Evolutionary conservation across 2,113 vertebrate species (phyloP).

Genomic region (Galemys pyrenaicus): DNA sequence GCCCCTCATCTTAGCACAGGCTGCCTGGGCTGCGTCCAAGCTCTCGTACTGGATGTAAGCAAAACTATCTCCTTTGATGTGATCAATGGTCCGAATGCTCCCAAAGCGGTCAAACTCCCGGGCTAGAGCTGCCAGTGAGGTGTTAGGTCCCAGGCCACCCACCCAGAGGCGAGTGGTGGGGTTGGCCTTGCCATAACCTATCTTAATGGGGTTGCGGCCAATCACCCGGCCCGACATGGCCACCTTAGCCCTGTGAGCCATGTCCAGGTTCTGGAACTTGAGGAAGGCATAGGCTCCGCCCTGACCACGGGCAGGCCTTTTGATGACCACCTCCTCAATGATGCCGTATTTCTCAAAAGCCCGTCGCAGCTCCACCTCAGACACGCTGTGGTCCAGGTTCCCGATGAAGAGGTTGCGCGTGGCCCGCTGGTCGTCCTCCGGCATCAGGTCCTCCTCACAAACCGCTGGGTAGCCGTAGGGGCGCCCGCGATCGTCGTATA

Average conservation of each 20-base stretch:
- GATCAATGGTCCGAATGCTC: conserved; percentile 97
- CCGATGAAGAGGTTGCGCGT: conserved; percentile 98
- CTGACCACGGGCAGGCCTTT: conserved; percentile 93
- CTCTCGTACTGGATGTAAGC: conserved; percentile 99
- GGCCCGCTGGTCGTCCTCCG: conserved; percentile 96
- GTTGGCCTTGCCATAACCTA: conserved; percentile 97
- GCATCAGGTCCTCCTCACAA: conserved; percentile 95
- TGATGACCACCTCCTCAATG: conserved; percentile 98
- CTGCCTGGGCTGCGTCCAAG: conserved; percentile 95
- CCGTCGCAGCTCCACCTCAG: conserved; percentile 92
- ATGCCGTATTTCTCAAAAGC: conserved; percentile 97
- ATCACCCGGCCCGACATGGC: conserved; percentile 97
- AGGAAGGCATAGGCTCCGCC: conserved; percentile 97
- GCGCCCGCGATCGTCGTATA: conserved; percentile 94
- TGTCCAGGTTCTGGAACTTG: conserved; percentile 99
- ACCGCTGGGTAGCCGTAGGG: conserved; percentile 90
- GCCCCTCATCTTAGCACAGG: conserved; percentile 97
- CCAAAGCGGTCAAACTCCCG: conserved; percentile 98
- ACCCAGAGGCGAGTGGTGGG: conserved; percentile 98
- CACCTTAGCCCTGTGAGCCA: conserved; percentile 97
- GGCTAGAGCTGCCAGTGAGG: conserved; percentile 93
- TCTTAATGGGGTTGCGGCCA: conserved; percentile 96
- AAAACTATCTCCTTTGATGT: conserved; percentile 97
- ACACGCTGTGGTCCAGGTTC: conserved; percentile 95
- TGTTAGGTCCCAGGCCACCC: conserved; percentile 94